Conservation (phyloP, 2,797 vertebrate species). For the Choloepus didactylus region DNA sequence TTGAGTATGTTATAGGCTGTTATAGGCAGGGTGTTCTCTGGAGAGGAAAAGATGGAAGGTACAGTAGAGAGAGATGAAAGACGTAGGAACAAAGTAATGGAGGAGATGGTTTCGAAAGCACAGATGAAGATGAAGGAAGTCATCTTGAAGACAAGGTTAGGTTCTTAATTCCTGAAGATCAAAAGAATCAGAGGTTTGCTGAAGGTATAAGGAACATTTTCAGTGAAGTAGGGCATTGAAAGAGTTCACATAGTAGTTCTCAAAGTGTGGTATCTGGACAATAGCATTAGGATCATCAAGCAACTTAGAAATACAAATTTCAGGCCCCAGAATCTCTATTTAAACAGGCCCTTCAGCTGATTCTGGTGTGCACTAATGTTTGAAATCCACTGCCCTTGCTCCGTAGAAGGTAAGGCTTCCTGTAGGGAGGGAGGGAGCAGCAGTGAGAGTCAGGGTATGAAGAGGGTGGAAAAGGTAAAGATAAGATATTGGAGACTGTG, state of each 20-base stretch:
- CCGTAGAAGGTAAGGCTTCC: neutral
- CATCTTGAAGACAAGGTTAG: neutral
- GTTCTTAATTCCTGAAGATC: slow-evolving; percentile 31
- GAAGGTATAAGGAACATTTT: neutral
- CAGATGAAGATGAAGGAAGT: neutral
- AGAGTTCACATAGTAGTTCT: neutral
- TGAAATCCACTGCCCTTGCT: neutral
- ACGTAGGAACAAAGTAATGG: no score
- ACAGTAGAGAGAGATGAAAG: no score
- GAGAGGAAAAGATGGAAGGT: no score
- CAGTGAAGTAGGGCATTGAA: neutral
- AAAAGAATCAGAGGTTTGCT: slow-evolving; percentile 33
- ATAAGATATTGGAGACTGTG: neutral
- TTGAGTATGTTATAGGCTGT: no score
- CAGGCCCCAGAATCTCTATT: neutral
- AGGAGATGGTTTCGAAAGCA: no score
- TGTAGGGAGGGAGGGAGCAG: neutral
- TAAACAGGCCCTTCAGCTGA: neutral
- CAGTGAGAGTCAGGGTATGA: neutral
- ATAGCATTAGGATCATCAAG: neutral
- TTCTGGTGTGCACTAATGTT: neutral
- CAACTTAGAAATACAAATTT: slow-evolving; percentile 23
- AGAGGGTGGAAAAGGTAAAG: neutral
- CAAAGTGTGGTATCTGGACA: neutral
- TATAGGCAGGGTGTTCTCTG: no score